Percentiles rank a stretch among this genome's conserved stretches.
phyloP scores from a whole-genome alignment of 2,888 invertebrate species.

The Pyrocoelia pectoralis region DNA sequence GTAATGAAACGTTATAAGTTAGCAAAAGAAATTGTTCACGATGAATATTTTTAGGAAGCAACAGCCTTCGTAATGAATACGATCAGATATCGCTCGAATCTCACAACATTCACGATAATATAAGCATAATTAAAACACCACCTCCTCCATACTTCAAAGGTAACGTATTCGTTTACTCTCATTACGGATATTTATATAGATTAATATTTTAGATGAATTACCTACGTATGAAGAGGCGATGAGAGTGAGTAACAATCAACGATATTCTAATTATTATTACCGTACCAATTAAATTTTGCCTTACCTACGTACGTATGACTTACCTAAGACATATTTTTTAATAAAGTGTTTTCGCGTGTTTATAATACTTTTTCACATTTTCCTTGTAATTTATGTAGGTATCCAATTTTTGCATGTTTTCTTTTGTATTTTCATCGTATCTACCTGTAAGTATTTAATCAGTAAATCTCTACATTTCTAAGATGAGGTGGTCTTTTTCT shows the following conservation, averaged over 20 bases:
- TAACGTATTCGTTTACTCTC: not conserved
- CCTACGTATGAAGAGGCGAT: conserved; percentile 6
- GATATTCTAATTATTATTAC: not conserved
- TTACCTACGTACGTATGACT: not conserved
- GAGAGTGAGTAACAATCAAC: conserved; percentile 1
- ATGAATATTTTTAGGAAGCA: not conserved
- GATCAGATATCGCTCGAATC: conserved; percentile 32
- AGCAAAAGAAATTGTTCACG: not conserved
- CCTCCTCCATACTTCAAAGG: conserved; percentile 31
- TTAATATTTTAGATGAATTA: not conserved
- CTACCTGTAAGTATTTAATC: too few relatives aligned
- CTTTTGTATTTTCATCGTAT: too few relatives aligned
- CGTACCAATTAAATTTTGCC: not conserved
- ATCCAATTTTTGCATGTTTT: too few relatives aligned
- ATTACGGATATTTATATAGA: not conserved
- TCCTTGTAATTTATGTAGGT: too few relatives aligned
- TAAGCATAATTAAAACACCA: conserved; percentile 22
- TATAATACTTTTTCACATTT: too few relatives aligned
- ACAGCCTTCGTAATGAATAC: not conserved
- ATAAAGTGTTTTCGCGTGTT: not conserved
- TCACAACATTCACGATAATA: conserved; percentile 12
- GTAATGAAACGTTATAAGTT: not conserved
- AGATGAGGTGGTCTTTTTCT: too few relatives aligned
- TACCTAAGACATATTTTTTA: not conserved
- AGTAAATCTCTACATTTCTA: too few relatives aligned